A percentile compares a stretch with the other conserved stretches of the same genome.
phyloP scores from a whole-genome alignment of 2,797 vertebrate genomes.

The Hoplostethus atlanticus region DNA sequence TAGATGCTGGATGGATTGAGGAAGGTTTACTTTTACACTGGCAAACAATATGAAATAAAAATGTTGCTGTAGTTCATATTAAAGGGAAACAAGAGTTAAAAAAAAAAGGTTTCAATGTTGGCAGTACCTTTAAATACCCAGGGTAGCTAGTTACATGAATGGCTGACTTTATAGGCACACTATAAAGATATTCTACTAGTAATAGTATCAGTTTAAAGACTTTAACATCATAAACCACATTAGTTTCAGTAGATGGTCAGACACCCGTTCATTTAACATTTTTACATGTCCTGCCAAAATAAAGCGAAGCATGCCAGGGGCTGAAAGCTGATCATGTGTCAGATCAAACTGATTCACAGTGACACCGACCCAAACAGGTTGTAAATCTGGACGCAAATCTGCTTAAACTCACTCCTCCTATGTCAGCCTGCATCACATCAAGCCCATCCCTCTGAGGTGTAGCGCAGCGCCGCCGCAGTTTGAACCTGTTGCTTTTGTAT shows the following conservation, averaged over 20 bases:
- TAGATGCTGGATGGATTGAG: neutral
- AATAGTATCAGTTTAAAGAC: no score
- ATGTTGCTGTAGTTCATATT: neutral
- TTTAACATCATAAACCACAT: neutral
- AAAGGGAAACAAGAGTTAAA: neutral
- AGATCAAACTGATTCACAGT: conserved; percentile 70
- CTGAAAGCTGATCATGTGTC: conserved; percentile 62
- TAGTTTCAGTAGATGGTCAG: neutral
- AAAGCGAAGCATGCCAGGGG: conserved; percentile 17
- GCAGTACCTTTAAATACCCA: no score
- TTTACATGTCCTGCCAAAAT: conserved; percentile 17
- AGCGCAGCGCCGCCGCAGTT: conserved; percentile 60
- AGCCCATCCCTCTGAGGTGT: conserved; percentile 61
- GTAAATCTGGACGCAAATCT: conserved; percentile 79
- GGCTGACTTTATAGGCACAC: no score
- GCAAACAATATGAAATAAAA: neutral
- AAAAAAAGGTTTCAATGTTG: neutral
- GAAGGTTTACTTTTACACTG: neutral
- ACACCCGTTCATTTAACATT: neutral
- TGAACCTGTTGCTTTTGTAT: conserved; percentile 81
- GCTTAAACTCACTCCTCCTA: conserved; percentile 76
- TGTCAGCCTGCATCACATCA: conserved; percentile 80
- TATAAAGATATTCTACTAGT: no score
- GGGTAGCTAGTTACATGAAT: no score
- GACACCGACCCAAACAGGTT: conserved; percentile 77